Evolutionary conservation across 2,113 vertebrate species (phyloP).

Genomic region (Rhea americana): DNA sequence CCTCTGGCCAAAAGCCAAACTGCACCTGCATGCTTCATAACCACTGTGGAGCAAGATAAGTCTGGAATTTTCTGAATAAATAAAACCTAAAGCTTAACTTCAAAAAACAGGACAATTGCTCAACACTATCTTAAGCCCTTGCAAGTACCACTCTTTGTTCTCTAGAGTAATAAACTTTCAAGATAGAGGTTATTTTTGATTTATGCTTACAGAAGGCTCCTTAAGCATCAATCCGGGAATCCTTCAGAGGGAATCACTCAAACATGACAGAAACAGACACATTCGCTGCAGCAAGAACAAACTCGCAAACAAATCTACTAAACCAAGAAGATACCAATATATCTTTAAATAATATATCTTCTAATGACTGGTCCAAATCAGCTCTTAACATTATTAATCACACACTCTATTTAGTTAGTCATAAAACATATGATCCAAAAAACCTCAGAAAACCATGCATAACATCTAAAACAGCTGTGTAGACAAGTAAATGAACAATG

Average conservation of each 20-base stretch:
- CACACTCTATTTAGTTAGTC: background rate
- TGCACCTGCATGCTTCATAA: slow-evolving; percentile 16
- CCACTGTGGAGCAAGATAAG: background rate
- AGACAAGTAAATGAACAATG: background rate
- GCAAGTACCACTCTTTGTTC: accelerated
- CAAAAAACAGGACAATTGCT: background rate
- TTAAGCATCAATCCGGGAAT: background rate
- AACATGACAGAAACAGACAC: background rate
- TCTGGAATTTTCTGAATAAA: background rate
- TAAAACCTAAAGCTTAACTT: background rate
- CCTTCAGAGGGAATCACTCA: background rate
- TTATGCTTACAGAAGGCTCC: background rate
- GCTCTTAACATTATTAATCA: background rate
- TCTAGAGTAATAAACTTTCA: background rate
- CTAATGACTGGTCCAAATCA: background rate
- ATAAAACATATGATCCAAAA: background rate
- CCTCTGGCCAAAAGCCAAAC: background rate
- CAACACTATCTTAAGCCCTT: background rate
- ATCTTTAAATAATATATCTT: background rate
- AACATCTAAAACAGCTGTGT: background rate
- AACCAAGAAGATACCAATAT: background rate
- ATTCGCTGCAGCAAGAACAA: background rate
- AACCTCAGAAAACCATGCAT: background rate
- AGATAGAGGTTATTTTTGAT: background rate
- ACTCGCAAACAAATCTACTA: background rate